Evolutionary conservation across 2,888 invertebrate species (phyloP).

Genomic region (Metellina segmentata): DNA sequence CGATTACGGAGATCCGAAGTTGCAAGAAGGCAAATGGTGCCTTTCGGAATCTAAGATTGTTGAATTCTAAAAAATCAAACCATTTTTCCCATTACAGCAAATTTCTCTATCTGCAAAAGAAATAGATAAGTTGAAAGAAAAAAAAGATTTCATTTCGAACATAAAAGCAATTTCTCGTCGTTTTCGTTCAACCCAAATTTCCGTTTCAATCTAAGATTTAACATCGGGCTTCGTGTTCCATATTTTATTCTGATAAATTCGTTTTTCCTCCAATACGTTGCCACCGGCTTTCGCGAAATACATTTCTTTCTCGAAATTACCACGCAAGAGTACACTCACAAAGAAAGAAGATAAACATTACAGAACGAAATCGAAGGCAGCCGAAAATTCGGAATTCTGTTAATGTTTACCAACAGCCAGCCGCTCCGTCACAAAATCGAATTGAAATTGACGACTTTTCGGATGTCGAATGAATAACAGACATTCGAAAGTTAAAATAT

Average conservation of each 20-base stretch:
- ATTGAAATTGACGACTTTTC: constrained; percentile 63
- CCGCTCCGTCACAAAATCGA: constrained; percentile 55
- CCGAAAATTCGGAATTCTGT: constrained; percentile 63
- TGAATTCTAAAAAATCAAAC: constrained; percentile 14
- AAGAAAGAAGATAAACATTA: constrained; percentile 51
- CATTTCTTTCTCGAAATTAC: constrained; percentile 42
- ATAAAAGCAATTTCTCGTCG: constrained; percentile 54
- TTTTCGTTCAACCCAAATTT: constrained; percentile 35
- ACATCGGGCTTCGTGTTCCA: constrained; percentile 41
- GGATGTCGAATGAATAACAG: constrained; percentile 48
- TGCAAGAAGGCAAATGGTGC: background rate
- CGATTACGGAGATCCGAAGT: background rate
- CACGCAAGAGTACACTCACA: constrained; percentile 41
- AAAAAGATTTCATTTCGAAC: constrained; percentile 37
- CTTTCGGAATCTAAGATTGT: background rate
- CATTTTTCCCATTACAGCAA: constrained; percentile 8
- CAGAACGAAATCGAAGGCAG: constrained; percentile 41
- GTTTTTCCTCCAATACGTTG: constrained; percentile 27
- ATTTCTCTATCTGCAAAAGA: constrained; percentile 10
- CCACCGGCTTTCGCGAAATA: constrained; percentile 37
- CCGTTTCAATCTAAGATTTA: constrained; percentile 51
- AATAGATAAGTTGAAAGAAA: constrained; percentile 10
- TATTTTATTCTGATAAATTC: constrained; percentile 64
- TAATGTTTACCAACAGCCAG: constrained; percentile 70
- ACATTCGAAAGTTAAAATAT: constrained; percentile 54